Base-by-base conservation (phyloP, 2,113 vertebrate genomes). In the Eonycteris spelaea region DNA sequence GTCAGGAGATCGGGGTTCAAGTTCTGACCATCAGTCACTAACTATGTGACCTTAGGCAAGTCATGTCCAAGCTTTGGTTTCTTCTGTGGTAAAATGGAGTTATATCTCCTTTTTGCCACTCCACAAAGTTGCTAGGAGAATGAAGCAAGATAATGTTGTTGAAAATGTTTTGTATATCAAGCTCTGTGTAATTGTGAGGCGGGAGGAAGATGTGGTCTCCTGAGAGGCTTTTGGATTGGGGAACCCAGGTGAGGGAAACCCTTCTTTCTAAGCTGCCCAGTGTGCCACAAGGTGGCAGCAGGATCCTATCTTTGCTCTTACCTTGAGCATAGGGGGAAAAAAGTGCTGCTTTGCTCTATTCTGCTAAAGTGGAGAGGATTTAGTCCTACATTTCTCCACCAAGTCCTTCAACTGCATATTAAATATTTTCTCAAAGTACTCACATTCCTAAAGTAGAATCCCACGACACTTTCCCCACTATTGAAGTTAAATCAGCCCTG, bases 221-320 rank as follows among this genome's bases (percentile, higher is more conserved):
- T 59, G 18, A 45, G 33, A 65, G 40, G 5, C 0, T 35, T 67
- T 89, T 95, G 70, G 33, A 51, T 35, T 75, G 19, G 19, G 48
- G 43, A 7, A 51, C 26, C 26, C 45, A 45, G 24, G 22, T 38
- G 53, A 61, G 75, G 30, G 3, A 45, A 53, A 75, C 2, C 7
- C 26, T 84, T 68, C 57, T 77, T 63, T 67, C 65, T 91, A 16
- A 86, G 35, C 40, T 75, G 57, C 30, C 38, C 8, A 45, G 0
- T 79, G 5, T 67, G 51, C 88, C 97, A 97, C 97, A 35, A 92
- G 96, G 88, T 92, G 96, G 97, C 97, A 96, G 97, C 77, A 96
- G 75, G 86, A 85, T 51, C 77, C 71, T 57, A 53, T 87, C 55
- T 95, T 93, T 38, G 48, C 73, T 84, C 12, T 33, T 85, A 2